phyloP scores from a whole-genome alignment of 1,140 invertebrate species.

The fruit fly (Drosophila melanogaster) region Release_6_plus_ISO1_MT NT_033779.5:16029501-16030000 shows the following conservation, averaged over 20 bases:
- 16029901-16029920: constrained; percentile 33
- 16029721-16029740: neutral
- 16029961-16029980: constrained; percentile 69
- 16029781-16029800: constrained; percentile 25
- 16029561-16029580: no score
- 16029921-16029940: constrained; percentile 38
- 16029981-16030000: constrained; percentile 76
- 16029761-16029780: neutral
- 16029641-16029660: no score
- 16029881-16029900: constrained; percentile 66
- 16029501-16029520: neutral
- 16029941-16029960: constrained; percentile 67
- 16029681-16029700: neutral
- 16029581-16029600: no score
- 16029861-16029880: constrained; percentile 80
- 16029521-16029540: neutral
- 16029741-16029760: neutral
- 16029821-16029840: constrained; percentile 52
- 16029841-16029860: constrained; percentile 71
- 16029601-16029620: no score
- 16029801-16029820: constrained; percentile 51
- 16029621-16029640: no score
- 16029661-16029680: no score
- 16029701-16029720: neutral
- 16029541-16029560: neutral